Percentiles rank a stretch among this genome's conserved stretches.
Conservation (phyloP, 2,797 vertebrate species). For the Columba guinea region DNA sequence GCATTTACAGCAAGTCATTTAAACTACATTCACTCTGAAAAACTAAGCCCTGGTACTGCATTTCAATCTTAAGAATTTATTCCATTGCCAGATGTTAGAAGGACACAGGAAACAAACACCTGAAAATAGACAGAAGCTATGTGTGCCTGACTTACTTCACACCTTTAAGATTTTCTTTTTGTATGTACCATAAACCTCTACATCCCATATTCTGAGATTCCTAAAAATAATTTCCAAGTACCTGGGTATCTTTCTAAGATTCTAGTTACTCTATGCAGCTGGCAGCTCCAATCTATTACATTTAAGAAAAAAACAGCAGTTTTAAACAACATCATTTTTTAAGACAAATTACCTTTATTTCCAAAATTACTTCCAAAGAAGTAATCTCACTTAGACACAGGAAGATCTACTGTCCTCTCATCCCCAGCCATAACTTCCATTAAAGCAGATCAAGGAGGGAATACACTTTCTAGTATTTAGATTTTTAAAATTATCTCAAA, state of each 20-base stretch:
- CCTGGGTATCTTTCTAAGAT: neutral
- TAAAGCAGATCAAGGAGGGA: constrained; percentile 21
- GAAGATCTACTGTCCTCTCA: constrained; percentile 50
- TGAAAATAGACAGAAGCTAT: constrained; percentile 28
- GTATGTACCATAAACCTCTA: neutral
- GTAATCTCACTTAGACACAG: constrained; percentile 8
- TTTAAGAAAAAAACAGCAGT: constrained; percentile 23
- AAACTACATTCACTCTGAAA: neutral
- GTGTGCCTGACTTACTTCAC: constrained; percentile 24
- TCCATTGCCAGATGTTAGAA: constrained; percentile 42
- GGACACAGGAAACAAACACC: constrained; percentile 38
- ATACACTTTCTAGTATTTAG: neutral
- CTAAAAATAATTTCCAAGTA: neutral
- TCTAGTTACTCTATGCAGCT: neutral
- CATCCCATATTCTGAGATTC: neutral
- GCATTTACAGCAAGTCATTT: constrained; percentile 37
- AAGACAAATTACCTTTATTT: constrained; percentile 38
- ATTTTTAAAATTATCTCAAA: neutral
- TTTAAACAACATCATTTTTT: constrained; percentile 32
- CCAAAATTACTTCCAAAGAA: neutral
- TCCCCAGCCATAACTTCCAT: neutral
- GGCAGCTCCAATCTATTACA: neutral
- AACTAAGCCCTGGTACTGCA: neutral
- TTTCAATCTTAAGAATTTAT: constrained; percentile 46
- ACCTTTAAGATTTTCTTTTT: constrained; percentile 10